Percentiles rank a stretch among this genome's conserved stretches.
Evolutionary conservation across 2,888 invertebrate genomes (phyloP).

Genomic region (Cryptosula pallasiana): DNA sequence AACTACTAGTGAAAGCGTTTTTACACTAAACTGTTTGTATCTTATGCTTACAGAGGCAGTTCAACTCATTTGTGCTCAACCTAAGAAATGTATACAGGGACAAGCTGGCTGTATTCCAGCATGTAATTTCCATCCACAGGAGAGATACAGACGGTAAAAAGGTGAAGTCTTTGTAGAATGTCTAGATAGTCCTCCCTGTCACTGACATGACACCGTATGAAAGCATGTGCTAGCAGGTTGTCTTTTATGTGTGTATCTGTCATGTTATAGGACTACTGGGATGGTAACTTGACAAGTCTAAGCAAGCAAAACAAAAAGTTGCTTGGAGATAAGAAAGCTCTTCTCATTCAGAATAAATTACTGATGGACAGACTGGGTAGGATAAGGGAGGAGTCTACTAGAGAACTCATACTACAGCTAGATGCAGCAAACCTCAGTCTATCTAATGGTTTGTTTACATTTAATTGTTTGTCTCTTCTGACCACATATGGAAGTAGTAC

Average conservation of each 20-base stretch:
- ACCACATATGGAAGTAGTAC: too few relatives aligned
- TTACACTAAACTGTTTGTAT: too few relatives aligned
- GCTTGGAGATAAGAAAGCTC: slow-evolving; percentile 43
- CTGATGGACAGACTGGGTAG: slow-evolving; percentile 42
- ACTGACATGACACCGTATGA: too few relatives aligned
- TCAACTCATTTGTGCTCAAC: slow-evolving; percentile 44
- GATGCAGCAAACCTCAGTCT: background rate
- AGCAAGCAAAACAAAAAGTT: slow-evolving; percentile 41
- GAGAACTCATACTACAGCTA: slow-evolving; percentile 11
- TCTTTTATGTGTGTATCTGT: too few relatives aligned
- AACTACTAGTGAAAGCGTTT: too few relatives aligned
- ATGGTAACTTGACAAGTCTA: slow-evolving; percentile 37
- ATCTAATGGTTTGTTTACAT: background rate
- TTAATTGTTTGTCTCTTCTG: too few relatives aligned
- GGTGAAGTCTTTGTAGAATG: too few relatives aligned
- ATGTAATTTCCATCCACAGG: slow-evolving; percentile 42
- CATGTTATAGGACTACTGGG: slow-evolving; percentile 14
- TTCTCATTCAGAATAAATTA: slow-evolving; percentile 41
- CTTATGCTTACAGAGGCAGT: slow-evolving; percentile 43
- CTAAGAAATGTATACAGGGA: slow-evolving; percentile 39
- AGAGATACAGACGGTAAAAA: slow-evolving; percentile 40
- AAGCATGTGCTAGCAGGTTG: too few relatives aligned
- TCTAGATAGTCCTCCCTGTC: too few relatives aligned
- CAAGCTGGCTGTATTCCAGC: slow-evolving; percentile 41
- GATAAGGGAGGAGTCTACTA: slow-evolving; percentile 36